These are phyloP conservation scores for Amblyjoppa proteus DNA, from an alignment of 2,888 invertebrate species.

Conservation along the genomic window DNA sequence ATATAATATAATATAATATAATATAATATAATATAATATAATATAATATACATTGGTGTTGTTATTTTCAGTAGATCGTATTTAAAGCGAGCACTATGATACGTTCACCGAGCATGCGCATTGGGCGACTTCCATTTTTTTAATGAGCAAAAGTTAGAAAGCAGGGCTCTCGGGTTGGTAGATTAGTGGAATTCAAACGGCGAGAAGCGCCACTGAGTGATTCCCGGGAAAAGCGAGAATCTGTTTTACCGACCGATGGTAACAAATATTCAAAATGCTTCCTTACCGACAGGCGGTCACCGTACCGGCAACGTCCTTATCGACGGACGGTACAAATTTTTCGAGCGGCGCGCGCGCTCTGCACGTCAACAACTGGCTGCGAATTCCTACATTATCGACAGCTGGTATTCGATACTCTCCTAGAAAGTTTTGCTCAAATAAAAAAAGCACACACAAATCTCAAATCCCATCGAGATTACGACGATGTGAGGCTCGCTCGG, in stretches of 20 bases:
- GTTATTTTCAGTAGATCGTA: neutral
- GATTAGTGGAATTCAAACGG: neutral
- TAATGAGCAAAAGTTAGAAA: conserved; percentile 24
- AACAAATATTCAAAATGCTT: neutral
- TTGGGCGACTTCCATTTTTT: neutral
- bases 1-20: too few relatives aligned
- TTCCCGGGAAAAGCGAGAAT: neutral
- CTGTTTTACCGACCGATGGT: conserved; percentile 3
- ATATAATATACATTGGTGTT: too few relatives aligned
- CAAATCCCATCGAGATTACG: too few relatives aligned
- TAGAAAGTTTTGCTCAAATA: too few relatives aligned
- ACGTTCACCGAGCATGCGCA: neutral
- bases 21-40: too few relatives aligned
- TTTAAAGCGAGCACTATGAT: neutral
- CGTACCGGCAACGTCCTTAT: neutral
- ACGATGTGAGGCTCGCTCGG: too few relatives aligned
- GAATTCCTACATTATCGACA: too few relatives aligned
- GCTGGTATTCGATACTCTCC: too few relatives aligned
- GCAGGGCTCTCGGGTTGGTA: neutral
- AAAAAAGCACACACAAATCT: too few relatives aligned
- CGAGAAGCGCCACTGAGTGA: neutral
- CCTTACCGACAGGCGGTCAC: too few relatives aligned
- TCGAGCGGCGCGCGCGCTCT: neutral
- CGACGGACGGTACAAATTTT: neutral
- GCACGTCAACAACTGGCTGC: too few relatives aligned